Base-by-base conservation (phyloP, 2,113 vertebrate genomes). In the Prionailurus viverrinus region DNA sequence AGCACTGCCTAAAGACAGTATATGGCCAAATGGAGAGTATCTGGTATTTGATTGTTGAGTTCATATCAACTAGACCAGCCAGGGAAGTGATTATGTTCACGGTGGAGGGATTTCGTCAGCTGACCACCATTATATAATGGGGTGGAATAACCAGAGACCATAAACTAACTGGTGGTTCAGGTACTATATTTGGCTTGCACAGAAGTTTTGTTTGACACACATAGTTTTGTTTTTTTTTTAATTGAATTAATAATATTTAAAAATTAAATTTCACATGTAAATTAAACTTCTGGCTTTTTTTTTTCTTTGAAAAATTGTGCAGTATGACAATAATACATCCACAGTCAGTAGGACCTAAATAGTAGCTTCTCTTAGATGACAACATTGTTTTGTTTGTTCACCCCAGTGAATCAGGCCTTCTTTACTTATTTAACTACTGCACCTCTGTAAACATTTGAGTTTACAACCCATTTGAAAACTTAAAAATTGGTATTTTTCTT, bases 401-500 rank as follows among this genome's bases (percentile, higher is more conserved):
- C 16, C 86, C 45, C 19, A 29, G 23, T 76, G 86, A 58, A 53
- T 79, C 29, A 45, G 41, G 36, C 27, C 27, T 94, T 29, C 39
- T 94, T 94, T 91, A 92, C 29, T 89, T 78, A 33, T 27, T 39
- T 79, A 83, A 85, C 18, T 76, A 3, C 3, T 92, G 16, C 4
- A 66, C 36, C 23, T 94, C 18, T 94, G 1, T 82, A 86, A 21
- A 31, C 4, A 53, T 80, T 92, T 85, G 39, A 51, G 12, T 91
- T n/a, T 6, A 78, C 12, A 86, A 31, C 15, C 27, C 48, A 33
- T 61, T 65, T 82, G 82, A 58, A 95, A 82, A 83, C 36, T 82
- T 83, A 41, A 93, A 89, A 97, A 48, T 27, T 90, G 58, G 19
- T 12, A 83, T 96, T 89, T 93, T 31, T 95, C 69, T 91, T 92